These are phyloP conservation scores for Enteromius mattozi DNA, from an alignment of 2,797 vertebrate species.

Conservation along the genomic window DNA sequence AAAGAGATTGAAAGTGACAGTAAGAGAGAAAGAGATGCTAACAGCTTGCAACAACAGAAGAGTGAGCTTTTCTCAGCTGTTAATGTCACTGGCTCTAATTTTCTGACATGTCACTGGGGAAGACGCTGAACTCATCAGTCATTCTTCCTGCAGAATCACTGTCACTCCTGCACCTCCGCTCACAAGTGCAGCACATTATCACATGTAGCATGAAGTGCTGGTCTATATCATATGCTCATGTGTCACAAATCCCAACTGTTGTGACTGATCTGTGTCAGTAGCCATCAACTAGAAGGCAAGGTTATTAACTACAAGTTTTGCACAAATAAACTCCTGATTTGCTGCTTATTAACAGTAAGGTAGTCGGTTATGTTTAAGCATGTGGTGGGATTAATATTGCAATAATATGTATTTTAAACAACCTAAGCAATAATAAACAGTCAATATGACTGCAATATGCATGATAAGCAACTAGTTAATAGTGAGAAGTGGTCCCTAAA, in stretches of 20 bases:
- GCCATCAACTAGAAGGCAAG: neutral
- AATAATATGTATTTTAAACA: neutral
- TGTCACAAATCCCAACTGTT: slow-evolving; percentile 18
- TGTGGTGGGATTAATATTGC: neutral
- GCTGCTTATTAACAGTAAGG: neutral
- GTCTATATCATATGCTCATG: slow-evolving; percentile 3
- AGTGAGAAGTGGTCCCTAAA: neutral
- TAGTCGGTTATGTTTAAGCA: neutral
- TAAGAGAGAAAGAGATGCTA: slow-evolving; percentile 37
- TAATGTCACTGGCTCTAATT: slow-evolving; percentile 40
- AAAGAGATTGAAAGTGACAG: slow-evolving; percentile 35
- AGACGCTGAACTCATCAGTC: slow-evolving; percentile 30
- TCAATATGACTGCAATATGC: neutral
- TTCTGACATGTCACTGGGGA: slow-evolving; percentile 19
- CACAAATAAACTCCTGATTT: neutral
- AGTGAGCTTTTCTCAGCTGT: slow-evolving; percentile 42
- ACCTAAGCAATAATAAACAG: neutral
- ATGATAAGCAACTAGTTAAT: neutral
- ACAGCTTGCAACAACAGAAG: slow-evolving; percentile 28
- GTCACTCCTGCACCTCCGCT: slow-evolving; percentile 8
- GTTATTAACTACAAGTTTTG: neutral
- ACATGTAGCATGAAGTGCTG: neutral
- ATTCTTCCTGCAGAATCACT: slow-evolving; percentile 19
- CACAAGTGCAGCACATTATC: slow-evolving; percentile 8
- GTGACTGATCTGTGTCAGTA: slow-evolving; percentile 17